phyloP scores from a whole-genome alignment of 2,797 vertebrate genomes.

The Yasuhikotakia modesta region DNA sequence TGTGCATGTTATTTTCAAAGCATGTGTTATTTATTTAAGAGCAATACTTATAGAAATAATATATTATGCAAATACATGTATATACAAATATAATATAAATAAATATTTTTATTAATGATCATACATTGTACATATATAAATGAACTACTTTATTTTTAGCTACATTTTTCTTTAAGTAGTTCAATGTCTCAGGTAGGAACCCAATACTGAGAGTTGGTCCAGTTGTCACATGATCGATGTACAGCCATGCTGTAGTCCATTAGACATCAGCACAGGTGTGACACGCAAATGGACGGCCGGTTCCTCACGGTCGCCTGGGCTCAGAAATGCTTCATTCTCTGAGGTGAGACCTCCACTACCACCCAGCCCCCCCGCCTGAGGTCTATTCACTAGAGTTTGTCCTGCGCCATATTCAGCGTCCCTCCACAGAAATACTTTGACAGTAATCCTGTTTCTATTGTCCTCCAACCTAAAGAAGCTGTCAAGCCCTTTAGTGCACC shows the following conservation, averaged over 20 bases:
- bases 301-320: slow-evolving; percentile 58
- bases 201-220: slow-evolving; percentile 12
- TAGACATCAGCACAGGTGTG: slow-evolving; percentile 58
- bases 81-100: not conserved
- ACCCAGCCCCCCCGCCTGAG: slow-evolving; percentile 15
- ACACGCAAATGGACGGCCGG: slow-evolving; percentile 60
- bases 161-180: no score
- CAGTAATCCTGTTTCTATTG: slow-evolving; percentile 63
- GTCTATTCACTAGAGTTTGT: slow-evolving; percentile 43
- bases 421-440: slow-evolving; percentile 53
- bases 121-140: no score
- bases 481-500: slow-evolving; percentile 60
- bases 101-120: no score
- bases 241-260: slow-evolving; percentile 55
- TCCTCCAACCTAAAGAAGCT: slow-evolving; percentile 64
- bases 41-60: no score
- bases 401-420: slow-evolving; percentile 45
- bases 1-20: no score
- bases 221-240: slow-evolving; percentile 49
- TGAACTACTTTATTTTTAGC: no score
- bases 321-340: slow-evolving; percentile 57
- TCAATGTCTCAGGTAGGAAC: no score
- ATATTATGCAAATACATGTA: not conserved
- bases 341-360: slow-evolving; percentile 39
- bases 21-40: no score